Conservation (phyloP, 2,888 invertebrate species). For the Dynastes hyllus region DNA sequence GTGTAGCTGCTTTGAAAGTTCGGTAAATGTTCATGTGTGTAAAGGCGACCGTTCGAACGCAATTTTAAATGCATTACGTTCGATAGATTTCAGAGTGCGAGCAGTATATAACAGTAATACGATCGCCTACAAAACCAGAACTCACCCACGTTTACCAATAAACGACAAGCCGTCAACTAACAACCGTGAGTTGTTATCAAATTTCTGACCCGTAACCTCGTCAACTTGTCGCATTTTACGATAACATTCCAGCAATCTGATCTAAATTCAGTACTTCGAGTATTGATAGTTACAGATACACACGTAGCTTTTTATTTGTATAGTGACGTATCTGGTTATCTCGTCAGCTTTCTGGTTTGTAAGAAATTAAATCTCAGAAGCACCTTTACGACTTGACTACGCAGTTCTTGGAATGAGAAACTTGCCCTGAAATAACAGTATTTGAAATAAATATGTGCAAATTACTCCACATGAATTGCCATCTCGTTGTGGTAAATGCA, state of each 20-base stretch:
- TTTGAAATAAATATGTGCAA: slow-evolving; percentile 7
- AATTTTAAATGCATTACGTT: slow-evolving; percentile 43
- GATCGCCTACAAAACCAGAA: slow-evolving; percentile 51
- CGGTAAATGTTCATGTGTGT: slow-evolving; percentile 37
- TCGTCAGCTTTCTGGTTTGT: slow-evolving; percentile 11
- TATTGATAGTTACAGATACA: slow-evolving; percentile 31
- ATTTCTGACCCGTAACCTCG: slow-evolving; percentile 54
- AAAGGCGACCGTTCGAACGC: slow-evolving; percentile 16
- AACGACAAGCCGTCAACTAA: slow-evolving; percentile 56
- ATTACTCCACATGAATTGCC: background rate
- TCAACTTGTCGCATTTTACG: slow-evolving; percentile 50
- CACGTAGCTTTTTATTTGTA: slow-evolving; percentile 5
- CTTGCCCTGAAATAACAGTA: background rate
- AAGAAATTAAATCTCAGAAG: slow-evolving; percentile 5
- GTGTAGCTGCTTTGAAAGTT: slow-evolving; percentile 22
- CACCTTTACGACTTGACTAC: slow-evolving; percentile 3
- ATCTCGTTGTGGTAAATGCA: background rate
- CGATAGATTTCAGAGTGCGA: slow-evolving; percentile 44
- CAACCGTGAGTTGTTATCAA: slow-evolving; percentile 55
- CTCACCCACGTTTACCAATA: slow-evolving; percentile 55
- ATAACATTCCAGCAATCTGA: slow-evolving; percentile 34
- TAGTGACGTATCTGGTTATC: slow-evolving; percentile 22
- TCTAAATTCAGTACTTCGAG: slow-evolving; percentile 31
- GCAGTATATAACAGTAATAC: slow-evolving; percentile 45
- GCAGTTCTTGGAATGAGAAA: background rate